Conservation (phyloP, 2,113 vertebrate species). For the Psittacula cyanocephala region DNA sequence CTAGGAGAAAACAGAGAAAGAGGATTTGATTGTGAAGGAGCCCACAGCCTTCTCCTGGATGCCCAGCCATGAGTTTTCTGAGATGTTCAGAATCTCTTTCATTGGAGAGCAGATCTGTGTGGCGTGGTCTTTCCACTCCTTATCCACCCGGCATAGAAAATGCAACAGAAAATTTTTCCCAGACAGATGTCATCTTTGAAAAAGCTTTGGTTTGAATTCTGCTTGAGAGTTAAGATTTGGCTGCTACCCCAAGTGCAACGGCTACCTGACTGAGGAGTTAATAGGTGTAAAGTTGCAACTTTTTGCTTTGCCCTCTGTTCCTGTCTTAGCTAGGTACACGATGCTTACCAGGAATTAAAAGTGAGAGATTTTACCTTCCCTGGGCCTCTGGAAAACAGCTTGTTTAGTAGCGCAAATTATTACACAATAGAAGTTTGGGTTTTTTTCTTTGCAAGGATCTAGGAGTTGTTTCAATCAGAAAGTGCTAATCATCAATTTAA, state of each 20-base stretch:
- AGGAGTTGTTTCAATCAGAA: constrained; percentile 47
- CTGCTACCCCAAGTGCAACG: not conserved
- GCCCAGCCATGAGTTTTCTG: not conserved
- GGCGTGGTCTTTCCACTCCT: not conserved
- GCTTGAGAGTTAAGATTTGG: not conserved
- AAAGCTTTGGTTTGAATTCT: not conserved
- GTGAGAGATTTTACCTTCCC: not conserved
- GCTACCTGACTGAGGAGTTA: not conserved
- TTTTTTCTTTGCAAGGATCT: not conserved
- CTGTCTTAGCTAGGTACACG: not conserved
- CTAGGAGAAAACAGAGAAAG: not conserved
- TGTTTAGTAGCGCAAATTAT: constrained; percentile 30
- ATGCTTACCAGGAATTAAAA: not conserved
- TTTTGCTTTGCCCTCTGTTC: not conserved
- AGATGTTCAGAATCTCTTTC: not conserved
- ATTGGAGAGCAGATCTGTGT: not conserved
- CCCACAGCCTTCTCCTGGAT: not conserved
- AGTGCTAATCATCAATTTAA: constrained; percentile 49
- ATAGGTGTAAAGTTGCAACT: not conserved
- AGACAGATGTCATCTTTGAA: not conserved
- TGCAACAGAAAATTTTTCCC: not conserved
- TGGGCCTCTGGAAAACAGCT: not conserved
- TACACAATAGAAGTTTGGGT: not conserved
- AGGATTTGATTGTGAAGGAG: not conserved
- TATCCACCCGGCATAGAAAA: not conserved